Evolutionary conservation across 2,888 invertebrate species (phyloP), one percentile per base, ranked within the genome.

Genomic region (Pterostichus madidus): DNA sequence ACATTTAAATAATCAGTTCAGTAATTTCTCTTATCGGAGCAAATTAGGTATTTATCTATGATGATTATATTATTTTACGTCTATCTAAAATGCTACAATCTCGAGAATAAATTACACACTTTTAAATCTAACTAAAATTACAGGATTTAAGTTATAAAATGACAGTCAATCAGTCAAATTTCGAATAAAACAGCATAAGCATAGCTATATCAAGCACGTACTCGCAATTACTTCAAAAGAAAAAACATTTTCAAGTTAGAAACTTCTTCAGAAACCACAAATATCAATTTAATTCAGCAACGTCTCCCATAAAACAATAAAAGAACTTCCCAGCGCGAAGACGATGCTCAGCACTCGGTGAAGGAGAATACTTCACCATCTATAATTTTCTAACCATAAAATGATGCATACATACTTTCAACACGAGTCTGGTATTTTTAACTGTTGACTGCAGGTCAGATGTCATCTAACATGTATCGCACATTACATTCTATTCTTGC

Each of bases 341-440:
- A 1, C 5, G 8, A 2, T 39, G 5, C 5, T 39, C 39, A 39
- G 39, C 39, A 24, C 24, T 24, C 39, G 15, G 8, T 39, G 46
- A 17, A 4, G 44, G 15, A 71, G 44, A 44, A 71, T 71, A 71
- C 10, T 15, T 8, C 44, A 24, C 13, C 68, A 44, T 71, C 39
- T 71, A 71, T 71, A 71, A 71, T 71, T 71, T 71, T 71, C 68
- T 44, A 71, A 71, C 44, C 68, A 44, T 68, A 71, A 71, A 71
- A 44, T 44, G 68, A 71, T 64, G 44, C 68, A 64, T 32, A 13
- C 64, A 35, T 35, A 39, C 44, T 71, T 56, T 71, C 39, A 71
- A 71, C 39, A 15, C 44, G 17, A 71, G 68, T 2, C 15, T 56
- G 44, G 68, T 44, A 13, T 64, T 64, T 64, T 64, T 44, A 71